These are phyloP conservation scores for Empis stercorea DNA, from an alignment of 2,888 invertebrate genomes.

Conservation along the genomic window DNA sequence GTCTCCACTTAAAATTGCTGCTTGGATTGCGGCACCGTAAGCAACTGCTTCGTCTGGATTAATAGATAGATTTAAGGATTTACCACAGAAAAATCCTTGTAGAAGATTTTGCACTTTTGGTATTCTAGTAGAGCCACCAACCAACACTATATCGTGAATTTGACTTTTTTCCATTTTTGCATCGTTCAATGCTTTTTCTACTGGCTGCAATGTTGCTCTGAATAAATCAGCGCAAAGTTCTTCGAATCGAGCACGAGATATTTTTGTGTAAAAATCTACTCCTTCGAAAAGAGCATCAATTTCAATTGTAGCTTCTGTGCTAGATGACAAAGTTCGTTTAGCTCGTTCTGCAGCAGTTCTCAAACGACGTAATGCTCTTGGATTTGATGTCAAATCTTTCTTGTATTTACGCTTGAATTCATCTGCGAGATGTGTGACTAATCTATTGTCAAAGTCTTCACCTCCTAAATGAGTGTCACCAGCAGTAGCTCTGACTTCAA, in stretches of 20 bases:
- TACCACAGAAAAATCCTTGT: conserved; percentile 92
- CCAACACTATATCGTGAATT: conserved; percentile 81
- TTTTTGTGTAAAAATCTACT: conserved; percentile 89
- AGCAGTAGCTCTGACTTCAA: conserved; percentile 92
- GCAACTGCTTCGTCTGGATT: conserved; percentile 98
- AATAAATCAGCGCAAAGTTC: conserved; percentile 93
- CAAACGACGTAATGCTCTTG: conserved; percentile 78
- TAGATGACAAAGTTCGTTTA: conserved; percentile 74
- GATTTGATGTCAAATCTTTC: conserved; percentile 76
- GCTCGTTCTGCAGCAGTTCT: conserved; percentile 86
- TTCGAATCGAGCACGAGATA: conserved; percentile 93
- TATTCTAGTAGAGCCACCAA: conserved; percentile 95
- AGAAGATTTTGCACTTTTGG: conserved; percentile 95
- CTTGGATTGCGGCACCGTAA: conserved; percentile 92
- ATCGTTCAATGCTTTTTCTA: conserved; percentile 89
- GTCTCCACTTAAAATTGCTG: conserved; percentile 85
- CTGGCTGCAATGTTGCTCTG: conserved; percentile 90
- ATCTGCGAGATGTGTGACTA: conserved; percentile 79
- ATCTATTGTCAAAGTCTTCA: conserved; percentile 84
- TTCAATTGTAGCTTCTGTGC: conserved; percentile 85
- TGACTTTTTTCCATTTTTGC: conserved; percentile 91
- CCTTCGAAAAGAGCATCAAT: conserved; percentile 93
- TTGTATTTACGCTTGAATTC: conserved; percentile 90
- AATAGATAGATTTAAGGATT: conserved; percentile 92
- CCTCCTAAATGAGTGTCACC: conserved; percentile 93